phyloP scores from a whole-genome alignment of 2,888 invertebrate genomes.

The Ecdyonurus torrentis region DNA sequence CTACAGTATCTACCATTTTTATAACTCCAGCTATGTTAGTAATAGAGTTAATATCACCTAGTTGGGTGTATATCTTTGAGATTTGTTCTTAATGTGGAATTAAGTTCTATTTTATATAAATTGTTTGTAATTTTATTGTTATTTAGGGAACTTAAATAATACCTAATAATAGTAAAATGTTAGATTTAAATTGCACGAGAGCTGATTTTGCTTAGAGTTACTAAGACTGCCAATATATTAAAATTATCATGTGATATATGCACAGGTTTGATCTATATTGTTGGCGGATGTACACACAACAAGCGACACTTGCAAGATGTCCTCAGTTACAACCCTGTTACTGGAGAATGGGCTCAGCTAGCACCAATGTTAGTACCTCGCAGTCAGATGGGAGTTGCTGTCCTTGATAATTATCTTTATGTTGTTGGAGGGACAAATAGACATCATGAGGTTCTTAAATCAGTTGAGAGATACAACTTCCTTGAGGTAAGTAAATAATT shows the following conservation, averaged over 20 bases:
- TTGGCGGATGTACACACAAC: slow-evolving; percentile 74
- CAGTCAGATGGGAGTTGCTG: slow-evolving; percentile 80
- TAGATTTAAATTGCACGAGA: too few species aligned
- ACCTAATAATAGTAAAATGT: too few species aligned
- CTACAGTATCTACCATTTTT: not conserved
- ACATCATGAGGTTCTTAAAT: slow-evolving; percentile 56
- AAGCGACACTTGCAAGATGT: slow-evolving; percentile 65
- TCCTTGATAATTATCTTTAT: slow-evolving; percentile 66
- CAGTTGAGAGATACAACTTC: slow-evolving; percentile 69
- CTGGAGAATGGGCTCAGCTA: slow-evolving; percentile 60
- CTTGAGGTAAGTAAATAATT: slow-evolving; percentile 39
- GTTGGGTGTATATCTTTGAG: too few species aligned
- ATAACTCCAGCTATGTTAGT: too few species aligned
- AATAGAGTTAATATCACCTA: too few species aligned
- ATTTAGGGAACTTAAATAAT: too few species aligned
- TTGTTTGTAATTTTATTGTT: too few species aligned
- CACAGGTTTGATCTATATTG: slow-evolving; percentile 74
- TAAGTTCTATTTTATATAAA: too few species aligned
- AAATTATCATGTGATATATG: too few species aligned
- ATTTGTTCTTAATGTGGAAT: slow-evolving; percentile 8
- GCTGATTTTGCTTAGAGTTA: too few species aligned
- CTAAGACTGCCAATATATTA: too few species aligned
- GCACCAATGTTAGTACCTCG: slow-evolving; percentile 64
- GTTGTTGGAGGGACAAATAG: slow-evolving; percentile 80
- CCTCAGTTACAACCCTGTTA: slow-evolving; percentile 62